Conservation (phyloP, 2,888 invertebrate genomes). For the Ectobius pallidus region DNA sequence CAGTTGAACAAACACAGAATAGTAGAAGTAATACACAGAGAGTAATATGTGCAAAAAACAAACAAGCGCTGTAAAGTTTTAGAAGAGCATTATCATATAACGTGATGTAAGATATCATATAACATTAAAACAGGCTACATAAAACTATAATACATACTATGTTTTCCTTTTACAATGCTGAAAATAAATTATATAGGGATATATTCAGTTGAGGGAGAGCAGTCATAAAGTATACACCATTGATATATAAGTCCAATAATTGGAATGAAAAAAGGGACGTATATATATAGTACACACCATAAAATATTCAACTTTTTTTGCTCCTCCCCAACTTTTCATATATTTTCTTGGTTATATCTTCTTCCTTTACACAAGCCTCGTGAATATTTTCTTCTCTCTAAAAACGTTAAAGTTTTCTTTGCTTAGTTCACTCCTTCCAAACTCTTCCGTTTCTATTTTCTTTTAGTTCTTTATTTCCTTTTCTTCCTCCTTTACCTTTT, state of each 20-base stretch:
- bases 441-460: neutral
- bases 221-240: conserved; percentile 30
- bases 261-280: conserved; percentile 32
- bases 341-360: conserved; percentile 32
- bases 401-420: conserved; percentile 22
- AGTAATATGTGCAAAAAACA: conserved; percentile 21
- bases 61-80: conserved; percentile 14
- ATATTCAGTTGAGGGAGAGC: conserved; percentile 16
- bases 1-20: conserved; percentile 12
- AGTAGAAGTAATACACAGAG: conserved; percentile 9
- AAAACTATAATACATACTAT: conserved; percentile 15
- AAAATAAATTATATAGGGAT: conserved; percentile 32
- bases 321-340: conserved; percentile 31
- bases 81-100: conserved; percentile 14
- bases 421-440: neutral
- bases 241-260: conserved; percentile 38
- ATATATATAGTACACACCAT: conserved; percentile 28
- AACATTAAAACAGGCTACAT: conserved; percentile 14
- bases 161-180: conserved; percentile 12
- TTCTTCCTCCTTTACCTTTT: neutral
- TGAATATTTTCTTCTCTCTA: conserved; percentile 29
- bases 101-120: conserved; percentile 19
- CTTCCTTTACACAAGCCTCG: conserved; percentile 32
- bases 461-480: neutral
- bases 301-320: conserved; percentile 30